Base-by-base conservation (phyloP, 2,113 vertebrate species). In the Hippocampus zosterae region DNA sequence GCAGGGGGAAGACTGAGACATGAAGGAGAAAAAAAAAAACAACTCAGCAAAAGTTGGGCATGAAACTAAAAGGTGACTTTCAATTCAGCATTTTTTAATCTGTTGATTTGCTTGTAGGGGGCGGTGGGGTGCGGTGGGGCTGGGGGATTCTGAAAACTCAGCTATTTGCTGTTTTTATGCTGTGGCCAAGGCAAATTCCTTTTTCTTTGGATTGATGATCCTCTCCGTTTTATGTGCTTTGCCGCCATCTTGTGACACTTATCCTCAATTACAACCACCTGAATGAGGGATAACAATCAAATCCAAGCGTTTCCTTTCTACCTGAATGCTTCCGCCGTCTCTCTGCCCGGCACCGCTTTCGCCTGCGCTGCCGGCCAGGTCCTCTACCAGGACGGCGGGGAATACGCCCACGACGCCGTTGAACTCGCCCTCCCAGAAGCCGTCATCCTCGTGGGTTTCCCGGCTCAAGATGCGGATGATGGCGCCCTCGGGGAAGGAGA, bases 381-480 rank as follows among this genome's bases (percentile, higher is more conserved):
- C 97, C 72, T 99, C 97, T 7, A 98, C 97, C 59, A 99, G 77
- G 2, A 99, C 96, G 0, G 96, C 98, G 0, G 97, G 97, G 84
- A 99, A 99, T 65, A 98, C 96, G 0, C 97, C 97, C 0, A 97
- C 78, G 0, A 88, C 87, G 0, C 97, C 95, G 0, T 91, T 97
- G 78, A 98, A 95, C 73, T 99, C 97, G 1, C 97, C 97, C 85
- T 98, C 95, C 97, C 97, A 99, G 88, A 99, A 99, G 0, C 97
- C 97, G 46, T 99, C 97, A 0, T 99, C 97, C 48, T 96, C 96
- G 68, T 95, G 96, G 65, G 96, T 97, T 73, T 98, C 95, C 80
- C 96, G 93, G 91, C 96, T 96, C 83, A 99, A 80, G 87, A 99
- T 96, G n/a, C 96, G 95, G 83, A 99, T 96, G 85, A 98, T 93